Base-by-base conservation (phyloP, 2,113 vertebrate species). In the Oreochromis tanganicae region DNA sequence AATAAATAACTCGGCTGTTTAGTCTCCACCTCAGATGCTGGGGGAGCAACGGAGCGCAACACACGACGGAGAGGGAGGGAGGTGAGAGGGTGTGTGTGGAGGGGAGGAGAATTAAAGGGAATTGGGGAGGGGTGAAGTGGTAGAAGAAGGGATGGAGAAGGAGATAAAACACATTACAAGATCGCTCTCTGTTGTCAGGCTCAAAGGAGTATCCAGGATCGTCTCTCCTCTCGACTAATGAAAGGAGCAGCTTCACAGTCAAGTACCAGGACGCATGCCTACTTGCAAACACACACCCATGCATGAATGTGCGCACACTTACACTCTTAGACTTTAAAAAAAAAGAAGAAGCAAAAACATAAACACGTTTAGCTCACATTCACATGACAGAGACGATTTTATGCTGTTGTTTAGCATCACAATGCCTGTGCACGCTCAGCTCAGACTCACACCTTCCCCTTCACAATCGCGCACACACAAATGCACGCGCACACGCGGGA, bases 1-100 rank as follows among this genome's bases (percentile, higher is more conserved):
- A 95, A 96, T 96, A 96, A 97, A 96, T 96, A 96, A 96, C 94
- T 92, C 89, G 92, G 92, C 94, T 95, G 94, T 95, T 96, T 96
- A 91, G 95, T 93, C 95, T 96, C 95, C 91, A 95, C 93, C 94
- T 93, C 93, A 91, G 93, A 94, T 90, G 92, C 92, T 93, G 82
- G 85, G 90, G 87, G 89, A 92, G 89, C 83, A 81, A 57, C 57
- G 17, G 85, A 92, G 89, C 88, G 79, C 89, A 87, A 61, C 88
- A 83, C 82, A 32, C 78, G 66, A 71, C 2, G 36, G 83, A 85
- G 81, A 89, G 63, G 73, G 85, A 80, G 88, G 89, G 92, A 85
- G 93, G 85, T 55, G 86, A 80, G 56, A 68, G 80, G 8, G 68
- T 27, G 63, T 68, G 63, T 68, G 34, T 68, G 63, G 63, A 68